phyloP scores from a whole-genome alignment of 2,797 vertebrate species.

The Tapirus indicus region DNA sequence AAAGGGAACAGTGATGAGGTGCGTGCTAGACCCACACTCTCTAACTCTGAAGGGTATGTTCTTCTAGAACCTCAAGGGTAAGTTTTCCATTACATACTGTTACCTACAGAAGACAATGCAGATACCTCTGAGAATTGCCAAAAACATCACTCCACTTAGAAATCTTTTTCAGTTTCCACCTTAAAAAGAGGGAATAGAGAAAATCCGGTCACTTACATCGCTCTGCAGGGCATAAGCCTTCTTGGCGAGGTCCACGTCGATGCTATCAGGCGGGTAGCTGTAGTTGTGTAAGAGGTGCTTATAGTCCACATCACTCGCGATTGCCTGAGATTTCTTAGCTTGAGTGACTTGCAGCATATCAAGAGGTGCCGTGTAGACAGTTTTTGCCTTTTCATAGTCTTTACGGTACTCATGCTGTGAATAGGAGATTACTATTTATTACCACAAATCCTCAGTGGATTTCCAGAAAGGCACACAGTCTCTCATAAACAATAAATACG shows the following conservation, averaged over 20 bases:
- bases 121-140: neutral
- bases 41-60: neutral
- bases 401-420: slow-evolving; percentile 95
- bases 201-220: slow-evolving; percentile 88
- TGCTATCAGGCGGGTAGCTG: slow-evolving; percentile 91
- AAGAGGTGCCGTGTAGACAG: slow-evolving; percentile 93
- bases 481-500: neutral
- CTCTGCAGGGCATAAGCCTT: slow-evolving; percentile 94
- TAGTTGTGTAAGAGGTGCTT: slow-evolving; percentile 89
- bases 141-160: neutral
- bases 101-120: neutral
- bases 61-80: neutral
- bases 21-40: neutral
- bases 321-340: slow-evolving; percentile 95
- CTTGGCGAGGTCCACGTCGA: slow-evolving; percentile 93
- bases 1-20: neutral
- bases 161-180: neutral
- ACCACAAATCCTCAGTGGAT: neutral
- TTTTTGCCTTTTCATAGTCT: slow-evolving; percentile 95
- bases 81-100: neutral
- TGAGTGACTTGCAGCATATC: slow-evolving; percentile 94
- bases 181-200: neutral
- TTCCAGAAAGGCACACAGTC: slow-evolving; percentile 4
- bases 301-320: slow-evolving; percentile 93
- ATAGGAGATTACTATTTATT: slow-evolving; percentile 60